Evolutionary conservation across 1,140 invertebrate genomes (phyloP).

Genomic region (Gonatopus flavifemur): DNA sequence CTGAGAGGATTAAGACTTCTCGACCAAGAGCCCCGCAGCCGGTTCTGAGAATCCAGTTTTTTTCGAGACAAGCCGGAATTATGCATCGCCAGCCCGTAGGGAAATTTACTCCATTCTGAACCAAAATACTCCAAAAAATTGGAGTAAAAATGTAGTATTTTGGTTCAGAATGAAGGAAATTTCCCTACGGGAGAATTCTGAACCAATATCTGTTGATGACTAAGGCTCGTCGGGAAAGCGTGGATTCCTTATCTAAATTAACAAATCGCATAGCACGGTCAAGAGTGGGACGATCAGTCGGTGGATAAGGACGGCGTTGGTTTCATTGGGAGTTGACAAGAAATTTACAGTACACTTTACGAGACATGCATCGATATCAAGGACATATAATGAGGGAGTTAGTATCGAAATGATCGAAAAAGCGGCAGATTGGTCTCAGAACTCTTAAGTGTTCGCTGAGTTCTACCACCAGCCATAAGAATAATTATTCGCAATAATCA

Average conservation of each 20-base stretch:
- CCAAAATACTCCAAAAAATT: no score
- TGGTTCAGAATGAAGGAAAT: no score
- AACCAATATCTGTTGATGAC: neutral
- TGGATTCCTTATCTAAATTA: conserved; percentile 7
- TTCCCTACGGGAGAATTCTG: no score
- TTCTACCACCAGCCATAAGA: no score
- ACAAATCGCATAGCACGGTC: conserved; percentile 10
- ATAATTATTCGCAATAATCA: conserved; percentile 25
- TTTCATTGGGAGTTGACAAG: conserved; percentile 17
- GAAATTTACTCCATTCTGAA: no score
- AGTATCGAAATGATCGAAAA: conserved; percentile 18
- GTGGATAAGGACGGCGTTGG: conserved; percentile 21
- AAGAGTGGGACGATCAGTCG: conserved; percentile 16
- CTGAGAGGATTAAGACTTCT: conserved; percentile 2
- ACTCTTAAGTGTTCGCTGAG: conserved; percentile 25
- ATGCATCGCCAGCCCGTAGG: no score
- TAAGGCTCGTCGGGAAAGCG: neutral
- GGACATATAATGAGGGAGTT: conserved; percentile 20
- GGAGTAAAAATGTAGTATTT: no score
- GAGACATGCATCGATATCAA: conserved; percentile 28
- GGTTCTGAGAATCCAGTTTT: conserved; percentile 4
- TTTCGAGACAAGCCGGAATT: conserved; percentile 4
- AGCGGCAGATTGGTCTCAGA: conserved; percentile 25
- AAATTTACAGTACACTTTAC: conserved; percentile 24
- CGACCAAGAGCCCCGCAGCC: conserved; percentile 3